Base-by-base conservation (phyloP, 2,888 invertebrate genomes). In the Pheosia tremula region DNA sequence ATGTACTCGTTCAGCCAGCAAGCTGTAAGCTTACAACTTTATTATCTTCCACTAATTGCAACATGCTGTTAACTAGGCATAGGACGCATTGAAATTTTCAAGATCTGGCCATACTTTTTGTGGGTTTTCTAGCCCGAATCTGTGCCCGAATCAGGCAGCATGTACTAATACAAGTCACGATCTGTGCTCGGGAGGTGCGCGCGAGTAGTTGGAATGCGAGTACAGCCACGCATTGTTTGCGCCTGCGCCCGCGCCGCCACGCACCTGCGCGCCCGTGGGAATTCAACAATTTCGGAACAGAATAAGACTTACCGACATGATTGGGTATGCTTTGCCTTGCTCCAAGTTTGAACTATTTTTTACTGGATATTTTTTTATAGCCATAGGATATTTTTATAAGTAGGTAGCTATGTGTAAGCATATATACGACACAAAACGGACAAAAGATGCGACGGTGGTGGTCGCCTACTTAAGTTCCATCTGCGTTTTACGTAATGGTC, bases 201-300 rank as follows among this genome's bases (percentile, higher is more conserved):
- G 69, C 66, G 64, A 65, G 71, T 69, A 72, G 61, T 68, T 58
- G 83, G 84, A 85, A 85, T 86, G 84, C 79, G 79, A 77, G 79
- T 76, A 66, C 62, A 66, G 68, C 73, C 72, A 68, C 68, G 74
- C 78, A 83, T 85, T 84, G 85, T 83, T 72, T 75, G 71, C 75
- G 63, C 67, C 62, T 66, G 61, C 67, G 80, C 81, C 81, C 81
- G 81, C 68, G 70, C 52, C 36, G 54, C 65, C 52, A 64, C 60
- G 62, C 76, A 76, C 78, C 78, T 85, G 82, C 74, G 75, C 71
- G 68, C 71, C 74, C 86, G 85, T 85, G 87, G 83, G 87, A 87
- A 86, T 75, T 70, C 69, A 71, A 74, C 75, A 77, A 80, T 82
- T 81, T 79, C 58, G 73, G 71, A 62, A 63, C 57, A 56, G 58